These are phyloP conservation scores for Palythoa caribaeorum DNA, from an alignment of 92 coral and sea anemone genomes.

Conservation along the genomic window DNA sequence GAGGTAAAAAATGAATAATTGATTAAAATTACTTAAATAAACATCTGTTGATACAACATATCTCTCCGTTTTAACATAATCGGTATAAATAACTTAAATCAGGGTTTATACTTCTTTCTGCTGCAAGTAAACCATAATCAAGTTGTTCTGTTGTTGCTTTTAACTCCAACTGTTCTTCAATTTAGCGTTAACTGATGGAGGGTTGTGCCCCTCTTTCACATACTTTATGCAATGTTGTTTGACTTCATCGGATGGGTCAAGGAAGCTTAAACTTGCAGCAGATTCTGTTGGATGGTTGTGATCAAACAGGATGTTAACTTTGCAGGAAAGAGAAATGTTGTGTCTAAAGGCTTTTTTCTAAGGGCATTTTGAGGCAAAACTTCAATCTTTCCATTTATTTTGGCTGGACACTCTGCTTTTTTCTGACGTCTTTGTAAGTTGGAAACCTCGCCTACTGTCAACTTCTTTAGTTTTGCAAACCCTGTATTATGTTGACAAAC, in stretches of 20 bases:
- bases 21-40: too few relatives aligned
- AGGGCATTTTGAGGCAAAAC: not conserved
- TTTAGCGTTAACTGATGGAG: slow-evolving; percentile 8
- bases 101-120: slow-evolving; percentile 16
- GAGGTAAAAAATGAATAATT: too few relatives aligned
- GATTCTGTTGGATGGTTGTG: slow-evolving; percentile 18
- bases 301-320: not conserved
- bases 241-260: slow-evolving; percentile 17
- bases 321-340: not conserved
- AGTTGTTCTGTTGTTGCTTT: not conserved
- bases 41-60: too few relatives aligned
- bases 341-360: not conserved
- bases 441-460: not conserved
- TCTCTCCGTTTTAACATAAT: not conserved
- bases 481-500: slow-evolving; percentile 2
- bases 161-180: slow-evolving; percentile 5
- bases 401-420: not conserved
- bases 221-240: not conserved
- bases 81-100: not conserved
- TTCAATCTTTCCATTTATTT: not conserved
- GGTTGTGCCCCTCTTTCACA: slow-evolving; percentile 20
- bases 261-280: slow-evolving; percentile 8
- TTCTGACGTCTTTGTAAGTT: slow-evolving; percentile 8
- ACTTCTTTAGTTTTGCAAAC: slow-evolving; percentile 12
- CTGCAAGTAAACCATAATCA: slow-evolving; percentile 10